Evolutionary conservation across 2,113 vertebrate genomes (phyloP).

Genomic region (Egretta garzetta): DNA sequence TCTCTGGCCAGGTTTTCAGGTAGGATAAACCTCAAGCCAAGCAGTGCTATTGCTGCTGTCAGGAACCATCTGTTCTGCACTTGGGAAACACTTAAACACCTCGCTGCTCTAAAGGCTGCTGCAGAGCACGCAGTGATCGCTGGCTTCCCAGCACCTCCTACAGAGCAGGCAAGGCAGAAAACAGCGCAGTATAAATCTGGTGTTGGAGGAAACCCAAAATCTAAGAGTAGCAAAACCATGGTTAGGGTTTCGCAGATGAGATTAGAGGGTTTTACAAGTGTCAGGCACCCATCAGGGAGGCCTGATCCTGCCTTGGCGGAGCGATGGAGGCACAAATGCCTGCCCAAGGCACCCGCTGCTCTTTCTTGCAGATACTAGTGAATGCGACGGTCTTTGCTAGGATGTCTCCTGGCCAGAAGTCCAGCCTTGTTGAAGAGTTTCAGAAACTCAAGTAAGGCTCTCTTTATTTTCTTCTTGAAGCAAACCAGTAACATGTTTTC

Average conservation of each 20-base stretch:
- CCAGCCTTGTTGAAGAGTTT: conserved; percentile 74
- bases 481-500: neutral
- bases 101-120: neutral
- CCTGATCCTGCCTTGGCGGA: neutral
- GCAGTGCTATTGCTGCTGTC: neutral
- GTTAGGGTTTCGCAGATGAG: neutral
- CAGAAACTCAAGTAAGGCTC: conserved; percentile 72
- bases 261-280: neutral
- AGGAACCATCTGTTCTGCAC: neutral
- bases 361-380: conserved; percentile 63
- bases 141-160: neutral
- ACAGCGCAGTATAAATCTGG: neutral
- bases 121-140: neutral
- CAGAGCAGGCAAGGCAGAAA: neutral
- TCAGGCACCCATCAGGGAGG: neutral
- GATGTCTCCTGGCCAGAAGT: conserved; percentile 76
- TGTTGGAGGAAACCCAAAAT: neutral
- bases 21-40: neutral
- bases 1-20: neutral
- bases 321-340: neutral
- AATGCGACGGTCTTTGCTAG: conserved; percentile 71
- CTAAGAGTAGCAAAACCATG: neutral
- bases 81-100: neutral
- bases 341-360: neutral
- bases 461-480: neutral